Evolutionary conservation across 2,113 vertebrate species (phyloP).

Genomic region (Syrmaticus mikado): DNA sequence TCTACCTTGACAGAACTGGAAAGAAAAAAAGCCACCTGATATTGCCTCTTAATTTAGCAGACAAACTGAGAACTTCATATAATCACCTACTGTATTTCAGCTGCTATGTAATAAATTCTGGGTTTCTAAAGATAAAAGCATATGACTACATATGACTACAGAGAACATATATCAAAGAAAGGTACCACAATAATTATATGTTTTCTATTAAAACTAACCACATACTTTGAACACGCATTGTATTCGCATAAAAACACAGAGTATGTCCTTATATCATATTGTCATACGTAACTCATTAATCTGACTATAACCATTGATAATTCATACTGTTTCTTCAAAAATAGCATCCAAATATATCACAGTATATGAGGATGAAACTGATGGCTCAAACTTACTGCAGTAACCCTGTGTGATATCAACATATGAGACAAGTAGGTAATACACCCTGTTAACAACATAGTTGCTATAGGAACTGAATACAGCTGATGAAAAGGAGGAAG

Average conservation of each 20-base stretch:
- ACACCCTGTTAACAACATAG: neutral
- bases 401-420: neutral
- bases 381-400: neutral
- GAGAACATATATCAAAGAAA: neutral
- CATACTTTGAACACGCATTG: accelerated
- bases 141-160: neutral
- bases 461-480: neutral
- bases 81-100: neutral
- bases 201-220: neutral
- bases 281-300: neutral
- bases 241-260: neutral
- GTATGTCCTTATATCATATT: neutral
- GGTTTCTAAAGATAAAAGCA: neutral
- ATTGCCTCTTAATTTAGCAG: neutral
- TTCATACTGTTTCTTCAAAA: neutral
- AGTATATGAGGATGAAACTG: neutral
- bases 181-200: neutral
- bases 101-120: neutral
- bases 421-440: neutral
- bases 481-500: neutral
- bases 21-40: neutral
- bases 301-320: neutral
- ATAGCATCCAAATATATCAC: neutral
- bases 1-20: neutral
- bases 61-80: neutral